Evolutionary conservation across 2,888 invertebrate genomes (phyloP).

Genomic region (Drosophila gaucha): DNA sequence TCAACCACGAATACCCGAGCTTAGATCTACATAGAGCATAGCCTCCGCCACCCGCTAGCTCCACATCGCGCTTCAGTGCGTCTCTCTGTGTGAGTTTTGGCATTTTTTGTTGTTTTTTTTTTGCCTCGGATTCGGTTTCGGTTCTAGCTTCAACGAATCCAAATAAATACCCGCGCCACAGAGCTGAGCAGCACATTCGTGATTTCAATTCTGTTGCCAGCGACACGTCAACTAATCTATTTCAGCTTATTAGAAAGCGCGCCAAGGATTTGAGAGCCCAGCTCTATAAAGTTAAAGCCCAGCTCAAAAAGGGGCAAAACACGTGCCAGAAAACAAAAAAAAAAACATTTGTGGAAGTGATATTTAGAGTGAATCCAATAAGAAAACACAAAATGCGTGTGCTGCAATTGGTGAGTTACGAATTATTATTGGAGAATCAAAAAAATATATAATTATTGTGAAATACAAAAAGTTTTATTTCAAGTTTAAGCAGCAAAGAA

Average conservation of each 20-base stretch:
- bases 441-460: background rate
- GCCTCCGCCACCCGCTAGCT: conserved; percentile 6
- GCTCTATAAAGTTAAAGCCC: background rate
- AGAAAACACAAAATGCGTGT: conserved; percentile 30
- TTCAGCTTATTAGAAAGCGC: conserved; percentile 12
- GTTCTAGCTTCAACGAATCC: conserved; percentile 50
- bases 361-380: conserved; percentile 15
- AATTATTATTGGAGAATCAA: background rate
- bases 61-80: conserved; percentile 76
- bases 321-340: conserved; percentile 28
- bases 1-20: conserved; percentile 20
- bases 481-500: too few species aligned
- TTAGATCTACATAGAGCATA: conserved; percentile 3
- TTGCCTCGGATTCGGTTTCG: conserved; percentile 34
- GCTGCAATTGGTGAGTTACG: conserved; percentile 52
- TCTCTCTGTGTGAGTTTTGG: conserved; percentile 40
- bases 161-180: conserved; percentile 71
- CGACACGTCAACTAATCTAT: conserved; percentile 18
- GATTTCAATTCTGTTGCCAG: conserved; percentile 50
- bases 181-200: conserved; percentile 69
- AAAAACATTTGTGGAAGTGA: conserved; percentile 33
- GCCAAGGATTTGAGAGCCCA: conserved; percentile 37
- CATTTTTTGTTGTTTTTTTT: conserved; percentile 28
- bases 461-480: too few species aligned
- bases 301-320: conserved; percentile 17